Evolutionary conservation across 1,140 invertebrate species (phyloP).

Genomic region (Trichoplusia ni): DNA sequence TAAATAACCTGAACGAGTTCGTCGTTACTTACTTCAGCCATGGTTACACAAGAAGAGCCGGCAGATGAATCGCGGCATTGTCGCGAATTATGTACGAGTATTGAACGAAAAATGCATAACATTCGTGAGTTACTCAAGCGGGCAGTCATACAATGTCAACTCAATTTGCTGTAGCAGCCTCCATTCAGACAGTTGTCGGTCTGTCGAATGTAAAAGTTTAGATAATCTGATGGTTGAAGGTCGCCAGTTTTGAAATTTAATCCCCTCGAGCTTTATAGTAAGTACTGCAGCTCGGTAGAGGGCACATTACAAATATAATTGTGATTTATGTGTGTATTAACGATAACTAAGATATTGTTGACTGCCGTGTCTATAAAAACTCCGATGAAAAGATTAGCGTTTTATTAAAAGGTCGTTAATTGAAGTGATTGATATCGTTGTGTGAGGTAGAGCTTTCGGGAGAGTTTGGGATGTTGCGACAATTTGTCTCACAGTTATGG

Average conservation of each 20-base stretch:
- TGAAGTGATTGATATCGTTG: too few species aligned
- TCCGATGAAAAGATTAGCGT: too few species aligned
- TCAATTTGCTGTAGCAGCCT: constrained; percentile 51
- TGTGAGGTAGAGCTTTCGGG: neutral
- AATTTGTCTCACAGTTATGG: constrained; percentile 12
- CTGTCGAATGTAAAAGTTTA: constrained; percentile 67
- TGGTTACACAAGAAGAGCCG: constrained; percentile 2
- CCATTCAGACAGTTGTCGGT: constrained; percentile 48
- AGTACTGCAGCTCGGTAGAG: constrained; percentile 28
- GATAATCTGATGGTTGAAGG: constrained; percentile 66
- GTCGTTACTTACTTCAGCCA: neutral
- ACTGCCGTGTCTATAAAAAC: too few species aligned
- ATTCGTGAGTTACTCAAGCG: constrained; percentile 39
- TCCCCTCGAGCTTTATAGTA: constrained; percentile 58
- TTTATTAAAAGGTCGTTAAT: too few species aligned
- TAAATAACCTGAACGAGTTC: constrained; percentile 19
- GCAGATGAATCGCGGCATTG: constrained; percentile 28
- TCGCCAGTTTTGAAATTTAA: constrained; percentile 66
- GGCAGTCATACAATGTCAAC: constrained; percentile 55
- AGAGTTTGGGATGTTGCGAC: neutral
- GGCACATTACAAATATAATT: constrained; percentile 15
- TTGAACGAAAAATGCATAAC: constrained; percentile 32
- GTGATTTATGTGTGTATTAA: constrained; percentile 34
- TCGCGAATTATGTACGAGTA: constrained; percentile 26
- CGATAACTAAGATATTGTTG: neutral